phyloP scores from a whole-genome alignment of 2,888 invertebrate species.

The Drymonia ruficornis region DNA sequence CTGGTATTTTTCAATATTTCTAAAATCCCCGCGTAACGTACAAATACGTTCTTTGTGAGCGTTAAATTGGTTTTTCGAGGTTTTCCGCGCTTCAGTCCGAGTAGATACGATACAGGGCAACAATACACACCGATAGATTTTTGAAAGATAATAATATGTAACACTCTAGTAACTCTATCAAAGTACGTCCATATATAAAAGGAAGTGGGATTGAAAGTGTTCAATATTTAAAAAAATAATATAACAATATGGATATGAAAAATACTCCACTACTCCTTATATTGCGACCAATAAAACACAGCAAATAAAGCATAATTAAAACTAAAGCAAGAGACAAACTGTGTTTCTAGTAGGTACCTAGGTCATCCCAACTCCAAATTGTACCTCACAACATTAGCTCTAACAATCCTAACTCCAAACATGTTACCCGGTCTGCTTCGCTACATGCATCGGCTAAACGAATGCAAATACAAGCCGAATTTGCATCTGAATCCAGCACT shows the following conservation, averaged over 20 bases:
- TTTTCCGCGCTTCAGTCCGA: conserved; percentile 36
- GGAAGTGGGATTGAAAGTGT: no score
- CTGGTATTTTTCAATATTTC: conserved; percentile 53
- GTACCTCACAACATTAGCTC: background rate
- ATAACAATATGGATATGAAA: no score
- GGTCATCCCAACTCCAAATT: background rate
- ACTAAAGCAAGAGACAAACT: no score
- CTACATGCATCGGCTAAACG: conserved; percentile 9
- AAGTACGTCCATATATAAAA: background rate
- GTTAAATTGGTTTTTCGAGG: conserved; percentile 59
- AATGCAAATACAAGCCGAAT: conserved; percentile 42
- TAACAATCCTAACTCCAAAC: conserved; percentile 1
- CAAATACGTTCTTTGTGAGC: conserved; percentile 54
- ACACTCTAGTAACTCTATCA: background rate
- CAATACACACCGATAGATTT: conserved; percentile 23
- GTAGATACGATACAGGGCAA: background rate
- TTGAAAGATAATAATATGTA: background rate
- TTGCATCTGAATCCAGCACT: conserved; percentile 43
- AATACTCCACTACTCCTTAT: no score
- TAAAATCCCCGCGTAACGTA: conserved; percentile 45
- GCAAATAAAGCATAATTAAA: no score
- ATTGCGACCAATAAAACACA: no score
- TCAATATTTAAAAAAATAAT: no score
- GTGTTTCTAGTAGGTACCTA: background rate
- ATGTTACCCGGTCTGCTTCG: background rate